Percentiles rank a stretch among this genome's conserved stretches.
These are phyloP conservation scores for Cochlearius cochlearius DNA, from an alignment of 2,113 vertebrate species.

Conservation along the genomic window DNA sequence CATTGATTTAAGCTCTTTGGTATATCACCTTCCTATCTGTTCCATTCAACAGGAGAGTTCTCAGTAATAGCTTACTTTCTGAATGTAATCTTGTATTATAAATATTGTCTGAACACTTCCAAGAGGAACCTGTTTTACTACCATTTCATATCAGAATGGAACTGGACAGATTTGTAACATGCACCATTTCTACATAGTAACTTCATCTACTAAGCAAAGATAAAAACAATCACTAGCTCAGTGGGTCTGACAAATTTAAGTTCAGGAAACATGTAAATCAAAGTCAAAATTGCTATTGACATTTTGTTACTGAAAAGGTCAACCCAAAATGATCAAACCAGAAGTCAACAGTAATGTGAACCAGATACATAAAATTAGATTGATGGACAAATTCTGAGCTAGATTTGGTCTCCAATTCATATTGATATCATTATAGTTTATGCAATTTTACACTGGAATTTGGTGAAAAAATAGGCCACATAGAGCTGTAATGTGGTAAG, in stretches of 20 bases:
- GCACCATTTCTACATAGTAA: not conserved
- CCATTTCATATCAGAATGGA: not conserved
- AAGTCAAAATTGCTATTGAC: not conserved
- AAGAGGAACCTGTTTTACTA: not conserved
- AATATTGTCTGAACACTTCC: not conserved
- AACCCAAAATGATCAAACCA: not conserved
- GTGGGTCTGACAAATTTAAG: not conserved
- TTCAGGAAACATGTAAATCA: not conserved
- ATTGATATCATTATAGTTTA: not conserved
- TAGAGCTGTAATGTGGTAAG: not conserved
- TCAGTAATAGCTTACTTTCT: not conserved
- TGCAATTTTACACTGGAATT: not conserved
- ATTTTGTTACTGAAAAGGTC: not conserved
- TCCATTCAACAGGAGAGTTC: not conserved
- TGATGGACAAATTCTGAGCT: not conserved
- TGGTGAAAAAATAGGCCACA: not conserved
- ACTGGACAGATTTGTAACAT: not conserved
- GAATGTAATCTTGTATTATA: not conserved
- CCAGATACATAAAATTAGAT: not conserved
- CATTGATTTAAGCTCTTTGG: not conserved
- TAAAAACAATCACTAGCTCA: not conserved
- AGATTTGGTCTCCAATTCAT: not conserved
- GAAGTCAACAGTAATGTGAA: not conserved
- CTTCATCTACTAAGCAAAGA: not conserved
- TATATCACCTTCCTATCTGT: not conserved